These are phyloP conservation scores for Mycogona germanica DNA, from an alignment of 2,888 invertebrate genomes.

Conservation along the genomic window DNA sequence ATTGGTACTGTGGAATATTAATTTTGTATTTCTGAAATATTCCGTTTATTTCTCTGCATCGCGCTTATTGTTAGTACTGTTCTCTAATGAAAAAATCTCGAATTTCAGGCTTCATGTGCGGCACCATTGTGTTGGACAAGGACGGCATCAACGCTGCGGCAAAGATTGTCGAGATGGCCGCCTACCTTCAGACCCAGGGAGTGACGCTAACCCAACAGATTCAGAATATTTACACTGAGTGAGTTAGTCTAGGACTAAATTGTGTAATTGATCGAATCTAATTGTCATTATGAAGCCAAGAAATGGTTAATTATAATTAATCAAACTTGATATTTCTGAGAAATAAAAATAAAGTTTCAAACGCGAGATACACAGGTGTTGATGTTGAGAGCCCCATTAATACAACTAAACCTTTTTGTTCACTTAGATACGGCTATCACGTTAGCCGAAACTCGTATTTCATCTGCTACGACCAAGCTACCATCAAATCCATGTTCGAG, in stretches of 20 bases:
- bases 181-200: conserved; percentile 48
- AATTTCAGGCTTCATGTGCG: conserved; percentile 83
- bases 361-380: neutral
- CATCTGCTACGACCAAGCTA: conserved; percentile 60
- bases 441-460: conserved; percentile 78
- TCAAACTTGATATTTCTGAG: neutral
- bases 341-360: neutral
- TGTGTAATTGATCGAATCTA: too few relatives aligned
- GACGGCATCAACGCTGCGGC: conserved; percentile 90
- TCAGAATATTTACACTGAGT: conserved; percentile 58
- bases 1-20: conserved; percentile 46
- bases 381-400: neutral
- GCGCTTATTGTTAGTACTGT: neutral
- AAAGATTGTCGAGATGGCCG: conserved; percentile 59
- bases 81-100: too few relatives aligned
- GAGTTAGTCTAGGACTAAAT: too few relatives aligned
- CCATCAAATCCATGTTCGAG: conserved; percentile 63
- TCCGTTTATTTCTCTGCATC: neutral
- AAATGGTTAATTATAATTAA: neutral
- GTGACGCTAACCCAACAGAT: conserved; percentile 42
- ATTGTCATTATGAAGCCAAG: too few relatives aligned
- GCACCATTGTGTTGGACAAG: conserved; percentile 78
- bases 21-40: neutral
- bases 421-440: conserved; percentile 71
- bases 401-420: conserved; percentile 1